Conservation (phyloP, 2,888 invertebrate species). For the Mermis nigrescens region DNA sequence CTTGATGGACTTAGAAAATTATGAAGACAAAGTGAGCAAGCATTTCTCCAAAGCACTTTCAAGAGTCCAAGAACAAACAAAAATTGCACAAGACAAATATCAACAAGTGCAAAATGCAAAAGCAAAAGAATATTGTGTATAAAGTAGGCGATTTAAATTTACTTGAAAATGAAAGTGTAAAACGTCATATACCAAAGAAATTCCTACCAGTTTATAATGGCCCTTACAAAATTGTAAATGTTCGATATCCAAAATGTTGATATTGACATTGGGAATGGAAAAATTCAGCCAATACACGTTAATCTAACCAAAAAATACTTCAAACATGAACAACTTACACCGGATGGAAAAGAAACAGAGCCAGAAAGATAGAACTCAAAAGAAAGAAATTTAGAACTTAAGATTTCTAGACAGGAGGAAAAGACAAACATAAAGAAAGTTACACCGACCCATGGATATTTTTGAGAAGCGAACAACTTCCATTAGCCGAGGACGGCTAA, state of each 20-base stretch:
- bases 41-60: not conserved
- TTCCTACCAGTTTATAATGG: not conserved
- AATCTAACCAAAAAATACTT: too few species aligned
- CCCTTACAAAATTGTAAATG: not conserved
- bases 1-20: not conserved
- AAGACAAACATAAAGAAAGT: too few species aligned
- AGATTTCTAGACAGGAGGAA: too few species aligned
- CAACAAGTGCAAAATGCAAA: not conserved
- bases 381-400: too few species aligned
- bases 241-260: not conserved
- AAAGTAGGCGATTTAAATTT: not conserved
- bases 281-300: too few species aligned
- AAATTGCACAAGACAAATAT: not conserved
- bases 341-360: too few species aligned
- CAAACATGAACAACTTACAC: too few species aligned
- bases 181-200: not conserved
- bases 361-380: too few species aligned
- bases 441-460: too few species aligned
- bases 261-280: too few species aligned
- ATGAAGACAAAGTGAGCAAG: not conserved
- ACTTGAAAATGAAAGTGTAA: not conserved
- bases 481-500: too few species aligned
- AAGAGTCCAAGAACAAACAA: not conserved
- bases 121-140: not conserved
- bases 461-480: too few species aligned